Evolutionary conservation across 2,888 invertebrate genomes (phyloP).

Genomic region (Drosophila meridionalis): DNA sequence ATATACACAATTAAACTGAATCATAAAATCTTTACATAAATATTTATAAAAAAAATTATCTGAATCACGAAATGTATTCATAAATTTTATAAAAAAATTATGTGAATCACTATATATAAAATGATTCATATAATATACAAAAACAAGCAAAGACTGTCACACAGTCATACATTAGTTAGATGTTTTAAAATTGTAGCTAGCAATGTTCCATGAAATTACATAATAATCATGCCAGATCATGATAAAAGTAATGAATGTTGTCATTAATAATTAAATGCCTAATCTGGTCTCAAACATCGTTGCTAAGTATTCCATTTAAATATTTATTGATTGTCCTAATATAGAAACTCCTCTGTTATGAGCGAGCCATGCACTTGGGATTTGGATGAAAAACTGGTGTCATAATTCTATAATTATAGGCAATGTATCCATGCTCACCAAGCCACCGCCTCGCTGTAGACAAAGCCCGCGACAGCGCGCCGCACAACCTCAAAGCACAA

Average conservation of each 20-base stretch:
- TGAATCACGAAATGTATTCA: no score
- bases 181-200: neutral
- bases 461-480: conserved; percentile 97
- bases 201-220: neutral
- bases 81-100: no score
- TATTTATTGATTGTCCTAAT: conserved; percentile 4
- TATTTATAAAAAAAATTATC: neutral
- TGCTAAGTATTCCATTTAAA: neutral
- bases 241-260: neutral
- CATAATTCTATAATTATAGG: conserved; percentile 26
- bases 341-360: neutral
- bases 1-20: neutral
- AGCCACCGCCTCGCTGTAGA: conserved; percentile 99
- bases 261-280: neutral
- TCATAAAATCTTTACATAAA: neutral
- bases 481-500: conserved; percentile 99
- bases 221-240: neutral
- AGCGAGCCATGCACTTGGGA: neutral
- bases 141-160: no score
- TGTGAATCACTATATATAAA: no score
- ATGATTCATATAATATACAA: no score
- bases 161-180: neutral
- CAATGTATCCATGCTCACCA: conserved; percentile 88
- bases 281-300: neutral
- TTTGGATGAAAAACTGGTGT: conserved; percentile 3